phyloP scores from a whole-genome alignment of 2,888 invertebrate genomes.

The Hemicrepidius hirtus region DNA sequence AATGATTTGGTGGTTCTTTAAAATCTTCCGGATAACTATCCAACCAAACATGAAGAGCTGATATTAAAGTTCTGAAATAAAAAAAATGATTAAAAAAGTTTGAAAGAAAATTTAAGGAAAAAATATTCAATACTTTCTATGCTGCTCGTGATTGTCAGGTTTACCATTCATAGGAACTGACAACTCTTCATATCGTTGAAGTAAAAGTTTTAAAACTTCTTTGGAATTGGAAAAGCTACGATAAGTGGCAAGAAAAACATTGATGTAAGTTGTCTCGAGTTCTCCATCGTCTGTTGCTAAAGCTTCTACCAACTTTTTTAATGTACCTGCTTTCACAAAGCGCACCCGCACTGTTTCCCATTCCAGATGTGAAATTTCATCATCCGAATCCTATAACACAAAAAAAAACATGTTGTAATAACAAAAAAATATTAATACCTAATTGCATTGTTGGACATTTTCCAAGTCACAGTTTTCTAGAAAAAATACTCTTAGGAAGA shows the following conservation, averaged over 20 bases:
- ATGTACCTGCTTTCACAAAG: conserved; percentile 96
- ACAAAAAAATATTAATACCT: too few species aligned
- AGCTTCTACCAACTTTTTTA: conserved; percentile 94
- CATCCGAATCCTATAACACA: conserved; percentile 84
- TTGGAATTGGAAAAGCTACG: conserved; percentile 92
- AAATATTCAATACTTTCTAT: conserved; percentile 76
- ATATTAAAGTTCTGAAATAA: conserved; percentile 86
- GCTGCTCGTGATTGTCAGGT: conserved; percentile 79
- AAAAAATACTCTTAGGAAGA: too few species aligned
- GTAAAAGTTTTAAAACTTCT: conserved; percentile 87
- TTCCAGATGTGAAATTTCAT: conserved; percentile 96
- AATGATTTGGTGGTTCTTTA: conserved; percentile 85
- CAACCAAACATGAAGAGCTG: conserved; percentile 96
- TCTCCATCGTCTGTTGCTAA: conserved; percentile 96
- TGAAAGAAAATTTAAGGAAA: not conserved
- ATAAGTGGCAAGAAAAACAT: conserved; percentile 97
- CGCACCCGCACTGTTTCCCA: conserved; percentile 98
- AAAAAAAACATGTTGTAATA: not conserved
- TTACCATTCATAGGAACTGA: conserved; percentile 75
- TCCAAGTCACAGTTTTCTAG: too few species aligned
- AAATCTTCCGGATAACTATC: conserved; percentile 98
- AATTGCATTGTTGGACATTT: too few species aligned
- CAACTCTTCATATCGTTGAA: conserved; percentile 85
- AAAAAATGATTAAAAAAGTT: conserved; percentile 30
- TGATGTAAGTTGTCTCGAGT: conserved; percentile 97